These are phyloP conservation scores for Python bivittatus DNA, from an alignment of 2,113 vertebrate genomes.

Conservation along the genomic window DNA sequence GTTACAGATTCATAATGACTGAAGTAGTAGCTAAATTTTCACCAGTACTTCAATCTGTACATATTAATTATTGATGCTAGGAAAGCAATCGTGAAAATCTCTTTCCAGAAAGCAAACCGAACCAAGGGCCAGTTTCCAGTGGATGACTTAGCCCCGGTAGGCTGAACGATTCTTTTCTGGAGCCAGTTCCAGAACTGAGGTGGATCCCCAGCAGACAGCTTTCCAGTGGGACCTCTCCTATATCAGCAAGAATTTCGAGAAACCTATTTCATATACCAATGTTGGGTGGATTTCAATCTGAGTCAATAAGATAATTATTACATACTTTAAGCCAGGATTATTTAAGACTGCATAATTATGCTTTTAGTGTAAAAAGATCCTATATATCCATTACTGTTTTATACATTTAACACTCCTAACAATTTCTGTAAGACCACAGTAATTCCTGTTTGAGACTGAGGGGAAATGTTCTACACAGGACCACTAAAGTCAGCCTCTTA, in stretches of 20 bases:
- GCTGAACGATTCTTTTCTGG: not conserved
- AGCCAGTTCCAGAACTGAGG: not conserved
- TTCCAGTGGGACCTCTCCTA: not conserved
- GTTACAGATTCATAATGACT: not conserved
- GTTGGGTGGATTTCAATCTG: not conserved
- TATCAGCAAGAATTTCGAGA: not conserved
- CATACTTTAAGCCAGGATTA: not conserved
- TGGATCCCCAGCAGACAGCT: not conserved
- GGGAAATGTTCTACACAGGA: not conserved
- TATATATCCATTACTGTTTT: not conserved
- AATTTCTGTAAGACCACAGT: not conserved
- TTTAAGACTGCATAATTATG: not conserved
- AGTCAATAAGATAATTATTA: not conserved
- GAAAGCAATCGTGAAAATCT: not conserved
- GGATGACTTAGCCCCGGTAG: not conserved
- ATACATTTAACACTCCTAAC: not conserved
- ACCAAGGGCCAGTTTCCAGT: not conserved
- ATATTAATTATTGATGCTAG: not conserved
- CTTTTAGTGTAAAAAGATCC: not conserved
- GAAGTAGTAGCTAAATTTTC: not conserved
- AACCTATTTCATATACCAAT: not conserved
- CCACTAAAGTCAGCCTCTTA: too few species aligned
- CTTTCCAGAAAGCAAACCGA: not conserved
- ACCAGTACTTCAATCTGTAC: not conserved
- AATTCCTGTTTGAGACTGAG: not conserved